Conservation (phyloP, 2,113 vertebrate genomes). For the Anthoscopus minutus region DNA sequence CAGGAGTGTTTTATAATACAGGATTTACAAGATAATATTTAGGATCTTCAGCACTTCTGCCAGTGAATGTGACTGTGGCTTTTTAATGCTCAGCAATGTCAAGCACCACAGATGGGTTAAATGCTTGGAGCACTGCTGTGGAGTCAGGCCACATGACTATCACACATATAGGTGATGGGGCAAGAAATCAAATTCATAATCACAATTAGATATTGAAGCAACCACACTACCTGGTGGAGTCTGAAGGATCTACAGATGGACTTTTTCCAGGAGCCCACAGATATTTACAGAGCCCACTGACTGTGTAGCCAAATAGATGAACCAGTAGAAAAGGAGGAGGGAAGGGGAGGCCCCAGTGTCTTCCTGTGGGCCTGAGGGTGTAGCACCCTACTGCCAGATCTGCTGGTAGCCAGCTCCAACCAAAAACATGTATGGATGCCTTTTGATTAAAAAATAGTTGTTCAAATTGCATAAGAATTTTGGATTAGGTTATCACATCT, state of each 20-base stretch:
- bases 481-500: neutral
- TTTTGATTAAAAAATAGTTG: neutral
- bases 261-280: neutral
- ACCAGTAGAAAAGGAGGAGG: neutral
- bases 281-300: rapidly evolving
- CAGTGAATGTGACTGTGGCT: neutral
- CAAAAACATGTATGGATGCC: neutral
- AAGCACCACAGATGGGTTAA: rapidly evolving
- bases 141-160: neutral
- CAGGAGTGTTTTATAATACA: neutral
- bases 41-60: neutral
- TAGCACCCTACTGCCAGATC: neutral
- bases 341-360: neutral
- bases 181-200: neutral
- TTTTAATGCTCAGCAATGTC: neutral
- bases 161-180: neutral
- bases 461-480: neutral
- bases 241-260: neutral
- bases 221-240: neutral
- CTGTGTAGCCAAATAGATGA: neutral
- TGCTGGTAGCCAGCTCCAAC: neutral
- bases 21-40: neutral
- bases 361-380: neutral
- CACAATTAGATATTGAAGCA: neutral
- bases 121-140: neutral